Evolutionary conservation across 2,888 invertebrate genomes (phyloP).

Genomic region (Rotaria magnacalcarata): DNA sequence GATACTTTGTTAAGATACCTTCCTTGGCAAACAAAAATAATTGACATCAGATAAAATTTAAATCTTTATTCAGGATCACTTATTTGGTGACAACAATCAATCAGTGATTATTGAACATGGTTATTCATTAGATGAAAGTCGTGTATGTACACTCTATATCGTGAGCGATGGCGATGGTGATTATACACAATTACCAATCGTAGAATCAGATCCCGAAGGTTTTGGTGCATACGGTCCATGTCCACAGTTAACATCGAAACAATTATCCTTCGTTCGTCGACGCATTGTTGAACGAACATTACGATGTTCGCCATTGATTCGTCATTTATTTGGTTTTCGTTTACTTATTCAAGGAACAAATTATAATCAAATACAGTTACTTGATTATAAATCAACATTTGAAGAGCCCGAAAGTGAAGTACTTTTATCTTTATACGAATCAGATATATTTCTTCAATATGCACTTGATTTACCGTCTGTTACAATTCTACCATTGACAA

Average conservation of each 20-base stretch:
- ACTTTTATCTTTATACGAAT: slow-evolving; percentile 1
- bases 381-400: slow-evolving; percentile 14
- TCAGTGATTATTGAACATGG: neutral
- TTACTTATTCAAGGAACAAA: neutral
- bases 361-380: neutral
- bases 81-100: neutral
- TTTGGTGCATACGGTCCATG: slow-evolving; percentile 15
- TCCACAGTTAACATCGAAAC: neutral
- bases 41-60: too few species aligned
- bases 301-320: neutral
- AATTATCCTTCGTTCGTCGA: neutral
- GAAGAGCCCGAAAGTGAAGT: slow-evolving; percentile 24
- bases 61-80: neutral
- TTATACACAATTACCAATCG: neutral
- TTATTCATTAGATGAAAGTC: neutral
- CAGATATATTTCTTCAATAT: neutral
- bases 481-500: neutral
- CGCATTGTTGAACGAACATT: slow-evolving; percentile 21
- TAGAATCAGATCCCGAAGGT: neutral
- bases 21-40: too few species aligned
- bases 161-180: slow-evolving; percentile 23
- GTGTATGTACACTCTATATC: slow-evolving; percentile 1
- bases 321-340: slow-evolving; percentile 1
- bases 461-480: slow-evolving; percentile 13
- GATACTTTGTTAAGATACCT: too few species aligned